Evolutionary conservation across 2,888 invertebrate species (phyloP).

Genomic region (Limnephilus rhombicus): DNA sequence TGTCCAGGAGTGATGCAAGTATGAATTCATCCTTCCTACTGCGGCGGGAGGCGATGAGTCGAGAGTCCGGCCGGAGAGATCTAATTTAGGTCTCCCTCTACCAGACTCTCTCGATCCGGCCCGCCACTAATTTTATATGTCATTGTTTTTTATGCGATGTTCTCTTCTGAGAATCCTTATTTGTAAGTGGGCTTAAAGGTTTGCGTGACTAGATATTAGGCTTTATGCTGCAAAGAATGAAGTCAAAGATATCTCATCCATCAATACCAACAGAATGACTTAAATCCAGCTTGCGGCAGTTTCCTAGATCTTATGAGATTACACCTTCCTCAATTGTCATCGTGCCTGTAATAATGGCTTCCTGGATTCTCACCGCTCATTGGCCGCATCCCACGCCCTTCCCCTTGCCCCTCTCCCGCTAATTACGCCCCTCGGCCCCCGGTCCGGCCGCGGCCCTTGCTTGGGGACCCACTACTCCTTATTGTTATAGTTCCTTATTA

Average conservation of each 20-base stretch:
- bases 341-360: constrained; percentile 33
- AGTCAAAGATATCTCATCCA: neutral
- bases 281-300: constrained; percentile 8
- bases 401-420: constrained; percentile 45
- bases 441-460: neutral
- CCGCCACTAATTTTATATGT: too few species aligned
- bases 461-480: constrained; percentile 12
- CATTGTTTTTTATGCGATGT: too few species aligned
- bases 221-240: neutral
- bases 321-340: neutral
- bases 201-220: too few species aligned
- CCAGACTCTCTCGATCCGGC: too few species aligned
- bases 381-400: constrained; percentile 49
- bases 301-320: constrained; percentile 7
- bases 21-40: too few species aligned
- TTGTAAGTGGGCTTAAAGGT: too few species aligned
- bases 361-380: constrained; percentile 50
- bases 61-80: too few species aligned
- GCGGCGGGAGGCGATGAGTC: too few species aligned
- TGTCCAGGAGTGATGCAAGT: too few species aligned
- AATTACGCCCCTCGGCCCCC: constrained; percentile 48
- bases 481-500: constrained; percentile 60
- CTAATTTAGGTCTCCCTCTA: too few species aligned
- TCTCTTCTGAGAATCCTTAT: too few species aligned
- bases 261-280: neutral